phyloP scores from a whole-genome alignment of 2,113 vertebrate genomes.

The Orientallactaga bullata region DNA sequence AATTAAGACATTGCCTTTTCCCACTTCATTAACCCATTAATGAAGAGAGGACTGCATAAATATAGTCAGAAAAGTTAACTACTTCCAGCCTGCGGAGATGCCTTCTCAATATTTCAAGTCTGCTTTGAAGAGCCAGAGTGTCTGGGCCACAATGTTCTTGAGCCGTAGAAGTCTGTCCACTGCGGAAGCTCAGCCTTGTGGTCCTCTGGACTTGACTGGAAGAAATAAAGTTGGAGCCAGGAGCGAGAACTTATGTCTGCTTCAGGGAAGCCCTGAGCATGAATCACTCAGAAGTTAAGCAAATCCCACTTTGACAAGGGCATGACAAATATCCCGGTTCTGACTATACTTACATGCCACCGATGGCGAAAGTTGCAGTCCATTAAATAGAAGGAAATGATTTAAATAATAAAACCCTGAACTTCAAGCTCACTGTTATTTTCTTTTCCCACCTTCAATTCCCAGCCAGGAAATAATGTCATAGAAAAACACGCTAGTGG shows the following conservation, averaged over 20 bases:
- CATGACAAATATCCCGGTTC: constrained; percentile 9
- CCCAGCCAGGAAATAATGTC: constrained; percentile 74
- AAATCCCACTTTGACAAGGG: constrained; percentile 57
- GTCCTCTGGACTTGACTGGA: constrained; percentile 74
- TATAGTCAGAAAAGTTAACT: constrained; percentile 58
- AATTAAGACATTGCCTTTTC: constrained; percentile 41
- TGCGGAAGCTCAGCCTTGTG: constrained; percentile 49
- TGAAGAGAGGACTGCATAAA: constrained; percentile 4
- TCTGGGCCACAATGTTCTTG: constrained; percentile 52
- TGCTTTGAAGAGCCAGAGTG: constrained; percentile 68
- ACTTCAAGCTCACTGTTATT: constrained; percentile 70
- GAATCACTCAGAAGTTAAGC: constrained; percentile 72
- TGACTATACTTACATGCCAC: constrained; percentile 66
- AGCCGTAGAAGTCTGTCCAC: constrained; percentile 64
- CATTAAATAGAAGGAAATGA: constrained; percentile 70
- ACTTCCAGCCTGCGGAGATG: constrained; percentile 57
- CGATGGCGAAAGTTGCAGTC: constrained; percentile 57
- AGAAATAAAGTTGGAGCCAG: constrained; percentile 60
- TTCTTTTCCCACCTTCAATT: constrained; percentile 74
- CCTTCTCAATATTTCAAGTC: constrained; percentile 31
- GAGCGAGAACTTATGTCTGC: constrained; percentile 39
- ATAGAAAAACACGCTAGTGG: constrained; percentile 70
- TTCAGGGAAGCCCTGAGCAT: constrained; percentile 57
- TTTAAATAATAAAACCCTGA: constrained; percentile 74
- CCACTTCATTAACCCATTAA: neutral